These are phyloP conservation scores for Philotrypesis tridentata DNA, from an alignment of 1,140 invertebrate genomes.

Conservation along the genomic window DNA sequence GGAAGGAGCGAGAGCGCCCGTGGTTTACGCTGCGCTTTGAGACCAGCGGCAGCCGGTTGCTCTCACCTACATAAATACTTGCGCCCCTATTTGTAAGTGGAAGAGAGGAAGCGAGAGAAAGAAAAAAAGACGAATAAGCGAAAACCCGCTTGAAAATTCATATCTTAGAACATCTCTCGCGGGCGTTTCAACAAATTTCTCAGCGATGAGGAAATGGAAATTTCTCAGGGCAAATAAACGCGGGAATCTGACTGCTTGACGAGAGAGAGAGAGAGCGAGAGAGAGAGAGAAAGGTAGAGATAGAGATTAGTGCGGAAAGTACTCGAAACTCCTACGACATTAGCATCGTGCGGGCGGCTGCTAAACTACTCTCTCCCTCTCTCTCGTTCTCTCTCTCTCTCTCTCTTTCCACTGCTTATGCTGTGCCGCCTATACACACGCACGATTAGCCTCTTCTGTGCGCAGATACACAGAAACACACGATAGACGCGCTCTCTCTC, in stretches of 20 bases:
- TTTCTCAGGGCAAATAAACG: constrained; percentile 19
- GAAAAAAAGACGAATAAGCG: neutral
- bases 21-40: neutral
- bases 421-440: neutral
- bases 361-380: neutral
- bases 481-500: too few species aligned
- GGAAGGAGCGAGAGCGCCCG: neutral
- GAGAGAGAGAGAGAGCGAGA: too few species aligned
- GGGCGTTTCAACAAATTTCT: neutral
- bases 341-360: constrained; percentile 49
- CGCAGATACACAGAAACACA: too few species aligned
- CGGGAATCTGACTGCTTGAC: neutral
- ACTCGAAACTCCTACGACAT: constrained; percentile 61
- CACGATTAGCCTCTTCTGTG: constrained; percentile 8
- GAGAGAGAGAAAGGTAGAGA: too few species aligned
- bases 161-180: constrained; percentile 15
- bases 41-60: neutral
- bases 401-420: too few species aligned
- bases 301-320: constrained; percentile 62
- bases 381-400: too few species aligned
- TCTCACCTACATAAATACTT: neutral
- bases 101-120: neutral
- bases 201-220: neutral
- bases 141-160: neutral
- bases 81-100: neutral